phyloP scores from a whole-genome alignment of 2,888 invertebrate genomes.

The Nymphalis c-album region DNA sequence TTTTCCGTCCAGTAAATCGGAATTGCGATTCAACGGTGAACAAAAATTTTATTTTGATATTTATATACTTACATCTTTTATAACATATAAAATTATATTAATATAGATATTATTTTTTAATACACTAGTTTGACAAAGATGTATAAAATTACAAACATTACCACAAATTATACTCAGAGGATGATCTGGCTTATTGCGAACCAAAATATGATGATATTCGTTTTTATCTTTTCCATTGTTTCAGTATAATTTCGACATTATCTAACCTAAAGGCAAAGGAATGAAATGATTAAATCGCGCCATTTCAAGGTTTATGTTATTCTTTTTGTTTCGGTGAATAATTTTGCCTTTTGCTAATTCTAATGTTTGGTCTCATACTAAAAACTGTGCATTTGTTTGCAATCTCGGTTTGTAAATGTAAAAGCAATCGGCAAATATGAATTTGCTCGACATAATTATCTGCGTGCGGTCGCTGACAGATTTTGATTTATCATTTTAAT shows the following conservation, averaged over 20 bases:
- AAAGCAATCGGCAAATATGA: conserved; percentile 6
- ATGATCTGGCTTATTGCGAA: conserved; percentile 51
- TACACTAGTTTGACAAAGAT: background rate
- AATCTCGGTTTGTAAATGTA: too few relatives aligned
- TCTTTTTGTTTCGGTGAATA: conserved; percentile 37
- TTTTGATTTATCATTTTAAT: conserved; percentile 80
- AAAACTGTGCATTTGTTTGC: background rate
- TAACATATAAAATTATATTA: background rate
- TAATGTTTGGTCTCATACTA: background rate
- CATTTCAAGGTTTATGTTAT: conserved; percentile 51
- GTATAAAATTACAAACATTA: background rate
- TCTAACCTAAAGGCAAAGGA: conserved; percentile 63
- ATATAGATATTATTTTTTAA: background rate
- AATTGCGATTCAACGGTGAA: too few relatives aligned
- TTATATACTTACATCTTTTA: too few relatives aligned
- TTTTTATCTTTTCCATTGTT: conserved; percentile 70
- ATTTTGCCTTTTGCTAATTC: conserved; percentile 7
- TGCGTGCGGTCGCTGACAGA: conserved; percentile 52
- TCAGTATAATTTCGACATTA: conserved; percentile 71
- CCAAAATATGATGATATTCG: conserved; percentile 56
- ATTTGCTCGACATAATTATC: conserved; percentile 17
- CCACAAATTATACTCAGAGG: conserved; percentile 17
- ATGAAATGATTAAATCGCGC: conserved; percentile 70
- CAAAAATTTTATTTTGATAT: too few relatives aligned
- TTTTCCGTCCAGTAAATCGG: too few relatives aligned